These are phyloP conservation scores for Augiades crinisus DNA, from an alignment of 2,888 invertebrate genomes.

Conservation along the genomic window DNA sequence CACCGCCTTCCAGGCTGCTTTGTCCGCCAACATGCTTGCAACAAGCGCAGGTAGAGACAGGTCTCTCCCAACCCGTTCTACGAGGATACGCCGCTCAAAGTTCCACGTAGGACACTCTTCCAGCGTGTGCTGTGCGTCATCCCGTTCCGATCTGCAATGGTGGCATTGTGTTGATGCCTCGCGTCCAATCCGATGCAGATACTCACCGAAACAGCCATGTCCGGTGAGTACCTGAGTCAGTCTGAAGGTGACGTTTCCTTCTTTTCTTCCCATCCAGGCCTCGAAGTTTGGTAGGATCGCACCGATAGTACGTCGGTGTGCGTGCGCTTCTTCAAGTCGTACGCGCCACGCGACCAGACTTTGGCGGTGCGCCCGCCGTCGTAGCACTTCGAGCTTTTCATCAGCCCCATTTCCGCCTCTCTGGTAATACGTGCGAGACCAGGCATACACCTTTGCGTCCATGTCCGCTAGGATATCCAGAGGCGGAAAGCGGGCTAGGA, in stretches of 20 bases:
- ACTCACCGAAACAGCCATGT: constrained; percentile 32
- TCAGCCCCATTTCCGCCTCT: background rate
- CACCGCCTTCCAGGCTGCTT: too few relatives aligned
- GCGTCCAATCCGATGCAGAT: too few relatives aligned
- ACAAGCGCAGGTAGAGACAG: too few relatives aligned
- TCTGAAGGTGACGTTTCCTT: constrained; percentile 3
- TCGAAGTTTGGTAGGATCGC: background rate
- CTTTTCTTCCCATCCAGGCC: background rate
- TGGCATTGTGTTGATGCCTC: too few relatives aligned
- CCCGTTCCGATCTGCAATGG: too few relatives aligned
- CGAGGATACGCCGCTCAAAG: background rate
- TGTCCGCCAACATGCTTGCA: too few relatives aligned
- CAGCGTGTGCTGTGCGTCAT: too few relatives aligned
- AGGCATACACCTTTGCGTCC: background rate
- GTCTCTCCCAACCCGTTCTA: background rate
- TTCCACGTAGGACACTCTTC: constrained; percentile 6
- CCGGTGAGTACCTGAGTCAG: constrained; percentile 32
- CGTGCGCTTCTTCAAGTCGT: background rate
- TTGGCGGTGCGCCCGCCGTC: background rate
- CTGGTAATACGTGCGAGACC: background rate
- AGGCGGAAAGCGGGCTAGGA: constrained; percentile 12
- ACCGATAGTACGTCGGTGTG: background rate
- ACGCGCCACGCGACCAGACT: background rate
- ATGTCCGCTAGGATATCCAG: constrained; percentile 16
- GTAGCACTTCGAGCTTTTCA: background rate